These are phyloP conservation scores for Drosophila dunni DNA, from an alignment of 1,140 invertebrate genomes.

Conservation along the genomic window DNA sequence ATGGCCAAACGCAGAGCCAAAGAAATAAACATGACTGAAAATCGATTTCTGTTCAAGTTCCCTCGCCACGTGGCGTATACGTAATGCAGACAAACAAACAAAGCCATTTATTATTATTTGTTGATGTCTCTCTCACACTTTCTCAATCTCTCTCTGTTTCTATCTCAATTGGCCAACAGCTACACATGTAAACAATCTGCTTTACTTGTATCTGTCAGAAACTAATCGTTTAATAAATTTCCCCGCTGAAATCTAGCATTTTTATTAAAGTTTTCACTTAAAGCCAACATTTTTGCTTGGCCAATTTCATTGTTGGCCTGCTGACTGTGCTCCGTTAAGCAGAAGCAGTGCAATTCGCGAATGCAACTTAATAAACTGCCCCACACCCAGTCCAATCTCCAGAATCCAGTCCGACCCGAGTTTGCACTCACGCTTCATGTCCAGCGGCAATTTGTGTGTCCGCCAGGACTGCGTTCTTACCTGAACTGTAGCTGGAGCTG, in stretches of 20 bases:
- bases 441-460: constrained; percentile 53
- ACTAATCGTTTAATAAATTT: background rate
- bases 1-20: constrained; percentile 34
- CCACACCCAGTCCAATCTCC: background rate
- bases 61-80: constrained; percentile 57
- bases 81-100: constrained; percentile 59
- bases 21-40: constrained; percentile 62
- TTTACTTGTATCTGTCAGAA: background rate
- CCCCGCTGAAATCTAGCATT: background rate
- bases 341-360: constrained; percentile 71
- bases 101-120: constrained; percentile 63
- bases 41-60: constrained; percentile 56
- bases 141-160: background rate
- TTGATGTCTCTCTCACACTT: background rate
- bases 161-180: background rate
- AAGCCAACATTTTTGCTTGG: constrained; percentile 21
- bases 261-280: background rate
- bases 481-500: constrained; percentile 9
- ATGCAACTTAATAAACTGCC: constrained; percentile 75
- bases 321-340: constrained; percentile 65
- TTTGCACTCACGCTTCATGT: constrained; percentile 45
- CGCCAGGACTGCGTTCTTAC: constrained; percentile 7
- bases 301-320: constrained; percentile 51
- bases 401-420: constrained; percentile 1
- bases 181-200: constrained; percentile 10